Base-by-base conservation (phyloP, 1,140 invertebrate genomes). In the Antheraea mylitta region DNA sequence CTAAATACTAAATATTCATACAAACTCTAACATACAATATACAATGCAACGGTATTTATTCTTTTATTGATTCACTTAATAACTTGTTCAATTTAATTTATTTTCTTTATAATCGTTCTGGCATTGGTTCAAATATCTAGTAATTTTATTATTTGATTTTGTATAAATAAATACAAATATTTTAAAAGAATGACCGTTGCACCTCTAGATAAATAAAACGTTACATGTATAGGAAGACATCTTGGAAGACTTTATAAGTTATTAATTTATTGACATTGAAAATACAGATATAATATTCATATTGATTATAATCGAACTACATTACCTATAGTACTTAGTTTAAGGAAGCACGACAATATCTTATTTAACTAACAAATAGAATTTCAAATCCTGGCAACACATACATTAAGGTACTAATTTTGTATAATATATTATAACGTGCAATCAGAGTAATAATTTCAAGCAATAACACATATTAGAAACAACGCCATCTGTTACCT, bases 1-100 rank as follows among this genome's bases (percentile, higher is more conserved):
- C 85, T 88, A 87, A 82, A 87, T 69, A 73, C 83, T 83, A 84
- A 83, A 82, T 63, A 70, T 71, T 78, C 65, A 78, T 74, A 68
- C 77, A 82, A 82, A 67, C 48, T 76, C 80, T 80, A 66, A 77
- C 76, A 63, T 69, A 70, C 58, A 79, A 67, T 66, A 60, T 19
- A 60, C 7, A 60, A 60, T 18, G 9, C 22, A 60, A 60, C 58
- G 7, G 3, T 19, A 59, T 30, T 30, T 4, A 30, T 30, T 30
- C 22, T 30, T 30, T 30, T 30, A 30, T 30, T 1, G 22, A 30
- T 30, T 30, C 4, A 30, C 1, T n/a, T 30, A 30, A 30, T 30
- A 4, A 30, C 22, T 4, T 2, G 22, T 30, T 59, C 3, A 59
- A 11, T 59, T 59, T 59, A 59, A 59, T 5, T 59, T 18, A 59